phyloP scores from a whole-genome alignment of 2,797 vertebrate species.

The Urocyon cinereoargenteus region DNA sequence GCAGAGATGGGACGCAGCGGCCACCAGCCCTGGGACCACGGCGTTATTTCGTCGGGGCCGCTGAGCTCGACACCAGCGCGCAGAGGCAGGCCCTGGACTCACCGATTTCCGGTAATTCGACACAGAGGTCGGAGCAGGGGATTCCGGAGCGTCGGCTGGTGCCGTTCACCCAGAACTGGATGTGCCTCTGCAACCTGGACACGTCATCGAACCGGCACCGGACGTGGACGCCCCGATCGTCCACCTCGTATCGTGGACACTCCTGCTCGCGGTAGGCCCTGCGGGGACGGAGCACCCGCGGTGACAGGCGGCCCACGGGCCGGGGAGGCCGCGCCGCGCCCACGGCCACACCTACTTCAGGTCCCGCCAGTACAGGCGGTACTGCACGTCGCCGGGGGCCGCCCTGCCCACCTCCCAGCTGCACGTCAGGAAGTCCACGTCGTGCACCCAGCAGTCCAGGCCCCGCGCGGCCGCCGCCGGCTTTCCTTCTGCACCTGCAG shows the following conservation, averaged over 20 bases:
- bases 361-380: constrained; percentile 68
- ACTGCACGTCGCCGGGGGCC: constrained; percentile 78
- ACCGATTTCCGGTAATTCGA: background rate
- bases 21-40: background rate
- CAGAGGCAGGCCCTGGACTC: background rate
- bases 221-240: background rate
- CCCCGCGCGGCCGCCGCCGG: constrained; percentile 29
- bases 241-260: constrained; percentile 75
- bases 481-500: background rate
- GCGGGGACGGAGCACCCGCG: background rate
- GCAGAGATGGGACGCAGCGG: background rate
- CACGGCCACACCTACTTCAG: background rate
- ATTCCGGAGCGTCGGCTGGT: constrained; percentile 22
- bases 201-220: constrained; percentile 78
- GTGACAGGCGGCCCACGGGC: rapidly evolving
- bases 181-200: rapidly evolving
- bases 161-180: constrained; percentile 52
- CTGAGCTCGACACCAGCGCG: background rate
- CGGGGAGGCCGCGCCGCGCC: background rate
- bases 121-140: background rate
- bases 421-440: constrained; percentile 81
- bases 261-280: rapidly evolving
- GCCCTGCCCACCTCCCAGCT: constrained; percentile 77
- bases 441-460: constrained; percentile 80
- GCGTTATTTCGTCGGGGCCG: rapidly evolving